Percentiles rank a stretch among this genome's conserved stretches.
Evolutionary conservation across 2,797 vertebrate species (phyloP).

Genomic region (Fistularia commersonii): DNA sequence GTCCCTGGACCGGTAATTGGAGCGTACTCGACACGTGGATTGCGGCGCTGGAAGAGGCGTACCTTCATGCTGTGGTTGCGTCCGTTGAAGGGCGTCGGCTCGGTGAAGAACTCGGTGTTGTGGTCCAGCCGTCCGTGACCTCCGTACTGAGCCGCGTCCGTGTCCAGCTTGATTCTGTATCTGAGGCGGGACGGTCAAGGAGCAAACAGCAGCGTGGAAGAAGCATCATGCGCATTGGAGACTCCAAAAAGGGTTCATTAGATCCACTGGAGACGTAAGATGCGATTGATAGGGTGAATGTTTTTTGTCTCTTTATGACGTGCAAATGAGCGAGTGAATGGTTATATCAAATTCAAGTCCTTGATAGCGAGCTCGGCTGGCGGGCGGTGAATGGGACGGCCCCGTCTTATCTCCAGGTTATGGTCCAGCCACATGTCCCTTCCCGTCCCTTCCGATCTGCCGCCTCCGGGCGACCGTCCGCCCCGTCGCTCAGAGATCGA

Average conservation of each 20-base stretch:
- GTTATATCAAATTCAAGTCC: no score
- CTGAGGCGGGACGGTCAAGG: slow-evolving; percentile 82
- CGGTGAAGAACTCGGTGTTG: slow-evolving; percentile 86
- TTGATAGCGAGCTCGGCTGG: no score
- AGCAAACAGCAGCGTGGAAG: slow-evolving; percentile 44
- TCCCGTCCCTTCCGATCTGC: no score
- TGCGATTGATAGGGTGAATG: no score
- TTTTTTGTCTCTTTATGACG: no score
- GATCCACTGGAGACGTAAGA: no score
- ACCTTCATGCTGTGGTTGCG: slow-evolving; percentile 85
- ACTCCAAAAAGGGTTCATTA: neutral
- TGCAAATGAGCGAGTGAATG: no score
- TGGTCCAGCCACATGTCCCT: no score
- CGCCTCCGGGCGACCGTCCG: no score
- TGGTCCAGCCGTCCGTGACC: slow-evolving; percentile 94
- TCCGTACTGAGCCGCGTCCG: slow-evolving; percentile 83
- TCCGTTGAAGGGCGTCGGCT: slow-evolving; percentile 78
- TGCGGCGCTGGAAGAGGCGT: slow-evolving; percentile 43
- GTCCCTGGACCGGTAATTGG: slow-evolving; percentile 27
- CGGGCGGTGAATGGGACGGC: no score
- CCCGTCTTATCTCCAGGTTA: no score
- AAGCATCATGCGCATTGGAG: neutral
- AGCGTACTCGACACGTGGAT: slow-evolving; percentile 29
- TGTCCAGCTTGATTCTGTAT: slow-evolving; percentile 93
- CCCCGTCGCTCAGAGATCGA: no score